Base-by-base conservation (phyloP, 1,140 invertebrate genomes). In the Heliconius hermathena region DNA sequence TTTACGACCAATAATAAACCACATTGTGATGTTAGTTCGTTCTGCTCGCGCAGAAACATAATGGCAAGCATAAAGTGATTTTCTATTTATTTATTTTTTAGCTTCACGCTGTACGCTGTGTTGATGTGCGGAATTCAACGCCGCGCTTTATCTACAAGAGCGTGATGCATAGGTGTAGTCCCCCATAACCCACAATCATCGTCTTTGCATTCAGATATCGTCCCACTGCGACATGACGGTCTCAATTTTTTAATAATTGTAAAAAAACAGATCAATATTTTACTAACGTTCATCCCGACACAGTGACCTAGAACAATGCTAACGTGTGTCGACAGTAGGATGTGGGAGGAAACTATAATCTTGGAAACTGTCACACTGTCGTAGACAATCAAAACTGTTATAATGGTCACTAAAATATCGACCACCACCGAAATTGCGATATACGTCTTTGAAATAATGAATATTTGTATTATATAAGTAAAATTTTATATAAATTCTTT, bases 1-100 rank as follows among this genome's bases (percentile, higher is more conserved):
- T 76, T 76, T 76, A 76, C 73, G 72, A 33, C 18, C 60, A 60
- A 36, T 79, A 73, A 79, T 74, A 74, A 79, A 71, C 77, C 52
- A 60, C 60, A 46, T 71, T 41, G 75, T 22, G n/a, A 22, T 29
- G 75, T 57, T n/a, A 66, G 60, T 66, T 66, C 60, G 60, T 29
- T 66, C 22, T n/a, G 60, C 60, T 11, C 9, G 60, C 60, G 60
- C 60, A 4, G 41, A 52, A 52, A 57, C 9, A 57, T 57, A n/a
- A n/a, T 57, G n/a, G n/a, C 54, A 57, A n/a, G 2, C n/a, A 57
- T 57, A 22, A 9, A 22, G 54, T 57, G 54, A 20, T 52, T 52
- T 20, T 52, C n/a, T 57, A 57, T 20, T 57, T 52, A 18, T 52
- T 20, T 52, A 18, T 57, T 57, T 57, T n/a, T 57, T 11, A 9